These are phyloP conservation scores for Sinocyclocheilus rhinocerous DNA, from an alignment of 2,113 vertebrate species.

Conservation along the genomic window DNA sequence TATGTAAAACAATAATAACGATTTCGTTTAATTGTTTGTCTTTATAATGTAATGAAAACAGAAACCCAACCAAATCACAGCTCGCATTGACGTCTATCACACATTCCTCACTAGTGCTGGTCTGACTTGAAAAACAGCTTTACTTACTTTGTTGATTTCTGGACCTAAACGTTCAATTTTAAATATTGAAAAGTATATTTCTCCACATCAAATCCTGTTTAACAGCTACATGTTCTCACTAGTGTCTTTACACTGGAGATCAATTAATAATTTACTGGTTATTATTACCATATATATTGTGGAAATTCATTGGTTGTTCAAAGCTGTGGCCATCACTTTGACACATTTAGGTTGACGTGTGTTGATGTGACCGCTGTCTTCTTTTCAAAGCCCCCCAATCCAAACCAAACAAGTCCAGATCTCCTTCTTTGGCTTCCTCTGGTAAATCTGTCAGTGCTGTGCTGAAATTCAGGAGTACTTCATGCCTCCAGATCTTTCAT, in stretches of 20 bases:
- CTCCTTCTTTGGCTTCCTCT: constrained; percentile 52
- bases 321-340: background rate
- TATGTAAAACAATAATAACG: background rate
- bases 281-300: background rate
- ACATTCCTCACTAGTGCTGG: background rate
- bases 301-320: background rate
- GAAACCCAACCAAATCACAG: background rate
- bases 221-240: background rate
- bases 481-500: constrained; percentile 54
- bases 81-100: constrained; percentile 50
- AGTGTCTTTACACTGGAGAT: background rate
- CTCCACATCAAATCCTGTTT: background rate
- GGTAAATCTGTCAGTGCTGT: constrained; percentile 67
- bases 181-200: background rate
- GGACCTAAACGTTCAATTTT: background rate
- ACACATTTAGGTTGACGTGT: background rate
- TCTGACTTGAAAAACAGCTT: constrained; percentile 1
- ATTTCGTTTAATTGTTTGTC: background rate
- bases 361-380: constrained; percentile 30
- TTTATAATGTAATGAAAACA: background rate
- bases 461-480: constrained; percentile 45
- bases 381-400: constrained; percentile 32
- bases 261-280: no score
- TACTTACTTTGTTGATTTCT: constrained; percentile 32
- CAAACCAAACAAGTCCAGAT: constrained; percentile 61